phyloP scores from a whole-genome alignment of 1,140 invertebrate genomes.

The Drosophila nasuta region DNA sequence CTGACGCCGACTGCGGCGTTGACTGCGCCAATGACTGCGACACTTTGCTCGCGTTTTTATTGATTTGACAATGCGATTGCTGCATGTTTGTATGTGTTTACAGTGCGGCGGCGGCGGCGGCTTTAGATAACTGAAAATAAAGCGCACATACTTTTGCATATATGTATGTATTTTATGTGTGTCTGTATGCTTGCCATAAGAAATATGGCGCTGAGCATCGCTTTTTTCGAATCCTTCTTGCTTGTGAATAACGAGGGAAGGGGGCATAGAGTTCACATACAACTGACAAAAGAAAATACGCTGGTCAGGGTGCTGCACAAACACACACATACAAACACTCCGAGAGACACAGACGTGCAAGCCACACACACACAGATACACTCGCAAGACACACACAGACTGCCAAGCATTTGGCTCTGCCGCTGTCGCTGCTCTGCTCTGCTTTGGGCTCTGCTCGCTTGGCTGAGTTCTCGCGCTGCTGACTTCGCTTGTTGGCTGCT shows the following conservation, averaged over 20 bases:
- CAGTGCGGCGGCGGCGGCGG: conserved; percentile 1
- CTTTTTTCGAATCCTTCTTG: conserved; percentile 49
- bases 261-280: conserved; percentile 47
- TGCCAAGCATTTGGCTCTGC: conserved; percentile 38
- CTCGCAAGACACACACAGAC: conserved; percentile 36
- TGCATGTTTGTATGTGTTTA: conserved; percentile 3
- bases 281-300: conserved; percentile 80
- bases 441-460: conserved; percentile 56
- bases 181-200: conserved; percentile 21
- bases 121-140: conserved; percentile 52
- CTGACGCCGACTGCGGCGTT: background rate
- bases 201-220: conserved; percentile 29
- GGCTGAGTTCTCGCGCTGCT: conserved; percentile 61
- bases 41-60: conserved; percentile 53
- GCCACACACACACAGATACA: conserved; percentile 35
- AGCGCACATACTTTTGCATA: conserved; percentile 11
- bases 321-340: conserved; percentile 31
- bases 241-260: conserved; percentile 13
- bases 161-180: conserved; percentile 4
- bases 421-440: conserved; percentile 2
- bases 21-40: conserved; percentile 13
- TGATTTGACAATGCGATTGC: conserved; percentile 51
- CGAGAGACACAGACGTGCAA: conserved; percentile 28
- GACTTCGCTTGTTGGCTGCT: conserved; percentile 52
- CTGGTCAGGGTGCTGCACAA: conserved; percentile 47